Base-by-base conservation (phyloP, 1,140 invertebrate genomes). In the Penaeus indicus region DNA sequence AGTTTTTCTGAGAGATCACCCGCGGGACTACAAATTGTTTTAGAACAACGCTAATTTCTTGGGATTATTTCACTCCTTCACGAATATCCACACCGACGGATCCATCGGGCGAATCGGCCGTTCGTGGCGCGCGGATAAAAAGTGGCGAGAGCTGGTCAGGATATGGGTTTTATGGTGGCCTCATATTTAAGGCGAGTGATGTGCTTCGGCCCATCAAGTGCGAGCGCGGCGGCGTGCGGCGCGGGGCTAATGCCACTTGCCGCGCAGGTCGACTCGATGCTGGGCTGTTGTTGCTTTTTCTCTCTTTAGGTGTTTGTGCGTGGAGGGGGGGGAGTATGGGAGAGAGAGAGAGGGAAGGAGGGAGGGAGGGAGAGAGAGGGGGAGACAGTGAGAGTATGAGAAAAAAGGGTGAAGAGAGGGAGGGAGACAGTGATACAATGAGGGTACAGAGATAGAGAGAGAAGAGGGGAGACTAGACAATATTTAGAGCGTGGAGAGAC, bases 1-100 rank as follows among this genome's bases (percentile, higher is more conserved):
- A 75, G 25, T 63, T 83, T 83, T 83, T 42, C 63, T 83, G 81
- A 83, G 63, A 83, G 81, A 83, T 83, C 42, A 67, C 79, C 21
- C 61, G 62, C n/a, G 54, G 61, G 80, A 83, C 81, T 83, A 83
- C 81, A 38, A 69, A 47, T 63, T 22, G 42, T 83, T 83, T 83
- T 69, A 67, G 27, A 67, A 47, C 81, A 69, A 32, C 80, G n/a
- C 63, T 38, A 22, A 64, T 67, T 64, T 64, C 54, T 62, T 62
- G 21, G 25, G n/a, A 38, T 54, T n/a, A 38, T 54, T 38, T 38
- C 25, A 64, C 19, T 61, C 64, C 25, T 47, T 69, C 47, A n/a
- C 81, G 27, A 32, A 32, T 67, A 19, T 21, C 62, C 64, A 64
- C 63, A 18, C 27, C 47, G 47, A 32, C 47, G 47, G 47, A 47